Evolutionary conservation across 2,888 invertebrate species (phyloP).

Genomic region (Caenorhabditis drosophilae): DNA sequence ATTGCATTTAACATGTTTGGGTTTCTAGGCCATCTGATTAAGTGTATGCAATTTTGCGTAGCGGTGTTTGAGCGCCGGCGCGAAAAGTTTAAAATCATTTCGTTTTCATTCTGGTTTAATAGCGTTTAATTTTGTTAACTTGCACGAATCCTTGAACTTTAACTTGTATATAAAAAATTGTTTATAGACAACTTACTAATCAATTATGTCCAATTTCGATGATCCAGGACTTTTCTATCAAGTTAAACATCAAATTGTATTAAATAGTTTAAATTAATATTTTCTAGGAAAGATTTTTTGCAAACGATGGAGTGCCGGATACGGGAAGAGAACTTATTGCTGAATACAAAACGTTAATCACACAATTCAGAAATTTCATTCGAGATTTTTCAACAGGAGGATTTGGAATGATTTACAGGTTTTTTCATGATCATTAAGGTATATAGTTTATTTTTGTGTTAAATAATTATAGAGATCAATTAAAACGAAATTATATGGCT

Average conservation of each 20-base stretch:
- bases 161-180: background rate
- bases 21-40: too few species aligned
- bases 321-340: constrained; percentile 62
- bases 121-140: background rate
- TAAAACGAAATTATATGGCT: constrained; percentile 90
- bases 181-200: constrained; percentile 10
- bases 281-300: constrained; percentile 57
- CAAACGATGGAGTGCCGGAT: constrained; percentile 62
- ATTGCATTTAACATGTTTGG: too few species aligned
- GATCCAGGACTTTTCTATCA: constrained; percentile 63
- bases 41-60: constrained; percentile 2
- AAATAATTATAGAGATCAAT: constrained; percentile 79
- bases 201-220: constrained; percentile 63
- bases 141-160: background rate
- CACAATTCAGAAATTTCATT: constrained; percentile 91
- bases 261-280: background rate
- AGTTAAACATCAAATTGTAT: constrained; percentile 31
- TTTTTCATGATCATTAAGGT: background rate
- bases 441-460: background rate
- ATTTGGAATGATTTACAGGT: constrained; percentile 93
- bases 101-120: background rate
- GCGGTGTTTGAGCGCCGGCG: constrained; percentile 3
- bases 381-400: constrained; percentile 93
- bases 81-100: constrained; percentile 2
- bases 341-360: constrained; percentile 76